Base-by-base conservation (phyloP, 1,140 invertebrate genomes). In the Sitobion miscanthi region DNA sequence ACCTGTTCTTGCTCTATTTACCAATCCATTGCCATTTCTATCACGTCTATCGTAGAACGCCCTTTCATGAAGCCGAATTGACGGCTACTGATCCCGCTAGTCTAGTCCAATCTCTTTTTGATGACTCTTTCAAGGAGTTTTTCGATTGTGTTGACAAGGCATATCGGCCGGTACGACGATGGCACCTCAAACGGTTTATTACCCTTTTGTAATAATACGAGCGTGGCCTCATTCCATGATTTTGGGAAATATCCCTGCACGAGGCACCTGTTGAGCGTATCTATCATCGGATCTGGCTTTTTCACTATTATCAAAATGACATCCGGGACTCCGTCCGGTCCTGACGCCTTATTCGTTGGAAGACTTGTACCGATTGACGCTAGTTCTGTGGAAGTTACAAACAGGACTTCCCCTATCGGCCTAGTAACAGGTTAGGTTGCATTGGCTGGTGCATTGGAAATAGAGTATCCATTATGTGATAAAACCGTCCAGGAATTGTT, bases 41-140 rank as follows among this genome's bases (percentile, higher is more conserved):
- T 94, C 5, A 95, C 95, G 25, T 95, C 94, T 5, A 95, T 94
- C 20, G 95, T 96, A 0, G 95, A 95, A 85, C 35, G 94, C 0
- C 87, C 94, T 45, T 86, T 91, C 20, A 87, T 8, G 14, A 86
- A 86, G 3, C 83, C 45, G 83, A 86, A 86, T 47, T 86, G 83
- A 17, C 14, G 49, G 11, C 2, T 52, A 17, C 49, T 52, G 20
- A 86, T 45, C 83, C 83, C 83, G 0, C 42, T 5, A 86, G 20
- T 86, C 83, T 86, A 1, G 6, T 86, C 83, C 23, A 62, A 25
- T 86, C 83, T 86, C 83, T 23, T 23, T 86, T 86, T 86, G 4
- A 45, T 86, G 20, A 45, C 9, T 23, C 83, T 17, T 42, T 86
- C 38, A 4, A 45, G 42, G 30, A 86, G 1, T 9, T 42, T 86